Evolutionary conservation across 2,113 vertebrate genomes (phyloP).

Genomic region (Phalacrocorax aristotelis): DNA sequence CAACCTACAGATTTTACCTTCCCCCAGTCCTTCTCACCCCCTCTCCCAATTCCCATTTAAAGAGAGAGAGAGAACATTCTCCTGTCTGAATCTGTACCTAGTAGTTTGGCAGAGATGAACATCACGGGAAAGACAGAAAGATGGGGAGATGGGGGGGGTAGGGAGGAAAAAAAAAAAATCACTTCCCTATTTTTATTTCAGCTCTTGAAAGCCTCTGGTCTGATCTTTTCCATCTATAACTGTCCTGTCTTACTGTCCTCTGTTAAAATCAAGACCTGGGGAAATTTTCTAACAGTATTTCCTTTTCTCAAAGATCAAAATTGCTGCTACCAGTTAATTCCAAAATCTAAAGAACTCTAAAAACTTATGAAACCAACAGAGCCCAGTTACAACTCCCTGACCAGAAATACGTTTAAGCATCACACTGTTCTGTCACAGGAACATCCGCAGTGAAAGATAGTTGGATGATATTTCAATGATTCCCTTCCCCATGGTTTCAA

Average conservation of each 20-base stretch:
- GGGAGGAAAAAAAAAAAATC: neutral
- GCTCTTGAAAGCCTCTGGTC: neutral
- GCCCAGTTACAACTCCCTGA: neutral
- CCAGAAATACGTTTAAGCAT: neutral
- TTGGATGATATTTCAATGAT: neutral
- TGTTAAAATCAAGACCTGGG: neutral
- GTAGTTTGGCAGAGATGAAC: neutral
- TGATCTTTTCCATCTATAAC: neutral
- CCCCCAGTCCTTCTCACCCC: neutral
- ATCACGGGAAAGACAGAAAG: neutral
- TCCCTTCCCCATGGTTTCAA: neutral
- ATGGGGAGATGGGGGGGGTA: rapidly evolving
- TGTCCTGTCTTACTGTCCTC: neutral
- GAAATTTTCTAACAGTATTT: neutral
- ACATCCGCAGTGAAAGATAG: neutral
- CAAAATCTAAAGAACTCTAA: neutral
- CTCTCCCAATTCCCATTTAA: neutral
- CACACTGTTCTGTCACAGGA: neutral
- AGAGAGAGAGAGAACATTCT: neutral
- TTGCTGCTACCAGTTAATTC: neutral
- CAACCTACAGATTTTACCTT: conserved; percentile 30
- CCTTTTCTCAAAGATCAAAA: neutral
- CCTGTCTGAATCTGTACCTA: neutral
- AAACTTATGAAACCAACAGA: neutral
- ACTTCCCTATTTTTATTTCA: neutral